Percentiles rank a stretch among this genome's conserved stretches.
phyloP scores from a whole-genome alignment of 2,797 vertebrate species.

The Hemibagrus guttatus region DNA sequence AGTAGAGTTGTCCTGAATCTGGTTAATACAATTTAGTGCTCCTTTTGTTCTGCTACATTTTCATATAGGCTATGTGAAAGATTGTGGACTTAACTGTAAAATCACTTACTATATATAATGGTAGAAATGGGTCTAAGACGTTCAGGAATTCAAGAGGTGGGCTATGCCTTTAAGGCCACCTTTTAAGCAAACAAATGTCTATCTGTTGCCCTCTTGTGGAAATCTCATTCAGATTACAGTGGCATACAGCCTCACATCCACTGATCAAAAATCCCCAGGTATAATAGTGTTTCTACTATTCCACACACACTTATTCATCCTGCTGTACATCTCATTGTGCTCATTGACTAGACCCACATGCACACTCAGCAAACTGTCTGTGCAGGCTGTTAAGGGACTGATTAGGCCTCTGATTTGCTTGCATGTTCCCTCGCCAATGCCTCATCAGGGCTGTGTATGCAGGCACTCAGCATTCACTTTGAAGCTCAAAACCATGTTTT shows the following conservation, averaged over 20 bases:
- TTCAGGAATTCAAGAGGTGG: background rate
- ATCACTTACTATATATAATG: background rate
- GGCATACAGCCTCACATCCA: background rate
- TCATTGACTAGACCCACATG: slow-evolving; percentile 27
- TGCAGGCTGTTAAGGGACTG: slow-evolving; percentile 35
- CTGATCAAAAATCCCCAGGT: slow-evolving; percentile 1
- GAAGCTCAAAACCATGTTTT: slow-evolving; percentile 53
- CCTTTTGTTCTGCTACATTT: background rate
- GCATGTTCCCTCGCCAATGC: slow-evolving; percentile 35
- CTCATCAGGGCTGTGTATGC: slow-evolving; percentile 46
- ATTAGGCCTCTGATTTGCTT: slow-evolving; percentile 45
- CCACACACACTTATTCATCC: slow-evolving; percentile 16
- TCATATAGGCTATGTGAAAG: background rate
- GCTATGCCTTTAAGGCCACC: background rate
- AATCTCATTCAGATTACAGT: slow-evolving; percentile 20
- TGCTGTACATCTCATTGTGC: slow-evolving; percentile 27
- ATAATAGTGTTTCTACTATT: slow-evolving; percentile 10
- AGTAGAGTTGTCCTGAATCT: background rate
- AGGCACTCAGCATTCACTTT: slow-evolving; percentile 49
- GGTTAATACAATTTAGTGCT: background rate
- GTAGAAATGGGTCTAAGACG: background rate
- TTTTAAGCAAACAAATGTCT: slow-evolving; percentile 2
- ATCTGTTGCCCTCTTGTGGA: slow-evolving; percentile 52
- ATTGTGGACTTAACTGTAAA: background rate
- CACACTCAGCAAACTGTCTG: slow-evolving; percentile 36